These are phyloP conservation scores for Sylvia atricapilla DNA, from an alignment of 2,113 vertebrate genomes.

Conservation along the genomic window DNA sequence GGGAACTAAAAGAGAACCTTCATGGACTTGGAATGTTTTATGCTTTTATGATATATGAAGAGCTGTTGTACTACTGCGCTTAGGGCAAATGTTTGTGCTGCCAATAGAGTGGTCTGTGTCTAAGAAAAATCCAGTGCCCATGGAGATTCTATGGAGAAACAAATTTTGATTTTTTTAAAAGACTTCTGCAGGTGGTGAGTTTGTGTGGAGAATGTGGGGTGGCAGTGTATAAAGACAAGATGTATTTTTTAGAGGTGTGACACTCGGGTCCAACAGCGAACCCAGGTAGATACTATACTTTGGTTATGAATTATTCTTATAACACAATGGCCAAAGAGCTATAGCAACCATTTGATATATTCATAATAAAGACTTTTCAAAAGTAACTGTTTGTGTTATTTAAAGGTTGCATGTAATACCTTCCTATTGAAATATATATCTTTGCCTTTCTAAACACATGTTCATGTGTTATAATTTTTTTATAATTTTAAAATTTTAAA, in stretches of 20 bases:
- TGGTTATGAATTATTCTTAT: not conserved
- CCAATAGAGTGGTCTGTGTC: not conserved
- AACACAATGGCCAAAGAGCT: not conserved
- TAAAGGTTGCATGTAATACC: not conserved
- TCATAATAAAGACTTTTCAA: not conserved
- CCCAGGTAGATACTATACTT: not conserved
- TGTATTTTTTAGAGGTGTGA: not conserved
- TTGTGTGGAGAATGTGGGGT: not conserved
- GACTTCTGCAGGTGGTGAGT: not conserved
- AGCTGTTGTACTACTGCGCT: not conserved
- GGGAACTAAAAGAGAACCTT: not conserved
- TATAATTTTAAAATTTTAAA: not conserved
- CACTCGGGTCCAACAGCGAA: not conserved
- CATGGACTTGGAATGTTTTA: not conserved
- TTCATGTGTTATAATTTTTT: not conserved
- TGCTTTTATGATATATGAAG: not conserved
- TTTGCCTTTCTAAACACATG: not conserved
- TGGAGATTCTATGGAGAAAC: not conserved
- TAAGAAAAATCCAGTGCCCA: not conserved
- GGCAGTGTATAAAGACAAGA: not conserved
- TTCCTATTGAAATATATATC: not conserved
- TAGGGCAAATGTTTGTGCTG: not conserved
- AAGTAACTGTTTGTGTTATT: not conserved
- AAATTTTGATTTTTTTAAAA: not conserved
- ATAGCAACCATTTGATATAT: not conserved